Conservation (phyloP, 92 coral and sea anemone genomes). For the Actinernus sp. region DNA sequence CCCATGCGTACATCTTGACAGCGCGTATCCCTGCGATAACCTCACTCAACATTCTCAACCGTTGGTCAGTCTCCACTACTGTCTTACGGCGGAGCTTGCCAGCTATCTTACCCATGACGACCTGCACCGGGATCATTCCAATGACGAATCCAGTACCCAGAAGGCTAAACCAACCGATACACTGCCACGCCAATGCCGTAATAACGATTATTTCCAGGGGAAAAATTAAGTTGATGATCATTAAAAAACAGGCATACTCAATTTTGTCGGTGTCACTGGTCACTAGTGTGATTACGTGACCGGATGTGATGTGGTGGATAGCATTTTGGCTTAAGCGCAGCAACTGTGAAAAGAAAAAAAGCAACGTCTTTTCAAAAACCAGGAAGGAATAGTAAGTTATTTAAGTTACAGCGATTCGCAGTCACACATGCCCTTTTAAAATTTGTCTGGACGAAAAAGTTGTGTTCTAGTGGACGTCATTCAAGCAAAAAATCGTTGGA, state of each 20-base stretch:
- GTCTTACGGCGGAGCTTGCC: background rate
- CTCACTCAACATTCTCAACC: background rate
- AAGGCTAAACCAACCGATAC: constrained; percentile 37
- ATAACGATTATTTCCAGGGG: constrained; percentile 25
- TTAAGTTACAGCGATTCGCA: too few species aligned
- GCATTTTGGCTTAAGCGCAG: constrained; percentile 20
- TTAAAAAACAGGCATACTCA: constrained; percentile 5
- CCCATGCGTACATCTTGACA: constrained; percentile 25
- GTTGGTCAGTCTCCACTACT: background rate
- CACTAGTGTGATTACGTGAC: constrained; percentile 18
- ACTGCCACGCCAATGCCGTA: constrained; percentile 44
- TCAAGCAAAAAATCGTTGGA: too few species aligned
- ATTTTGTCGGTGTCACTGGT: constrained; percentile 12
- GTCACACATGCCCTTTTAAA: too few species aligned
- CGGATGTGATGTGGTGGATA: constrained; percentile 25
- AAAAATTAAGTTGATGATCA: constrained; percentile 2
- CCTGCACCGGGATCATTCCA: constrained; percentile 13
- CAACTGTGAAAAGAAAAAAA: background rate
- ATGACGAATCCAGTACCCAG: constrained; percentile 31
- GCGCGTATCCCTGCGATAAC: constrained; percentile 20
- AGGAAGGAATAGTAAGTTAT: too few species aligned
- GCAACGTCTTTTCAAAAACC: too few species aligned
- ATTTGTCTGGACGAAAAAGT: too few species aligned
- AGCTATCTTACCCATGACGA: background rate
- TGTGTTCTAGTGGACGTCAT: too few species aligned